A percentile compares a stretch with the other conserved stretches of the same genome.
Evolutionary conservation across 1,140 invertebrate genomes (phyloP).

Genomic region (Drosophila chauvacae): DNA sequence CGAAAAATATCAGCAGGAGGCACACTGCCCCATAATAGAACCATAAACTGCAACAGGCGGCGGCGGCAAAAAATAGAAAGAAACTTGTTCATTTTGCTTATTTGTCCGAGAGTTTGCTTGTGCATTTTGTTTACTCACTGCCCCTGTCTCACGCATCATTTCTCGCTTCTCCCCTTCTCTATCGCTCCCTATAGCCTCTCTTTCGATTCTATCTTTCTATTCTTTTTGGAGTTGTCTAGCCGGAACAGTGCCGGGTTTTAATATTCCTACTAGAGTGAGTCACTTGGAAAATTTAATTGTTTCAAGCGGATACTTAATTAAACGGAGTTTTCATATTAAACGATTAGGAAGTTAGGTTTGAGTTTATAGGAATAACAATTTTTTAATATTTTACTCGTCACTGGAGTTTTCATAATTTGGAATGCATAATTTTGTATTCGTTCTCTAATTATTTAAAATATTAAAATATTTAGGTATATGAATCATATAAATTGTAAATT

Average conservation of each 20-base stretch:
- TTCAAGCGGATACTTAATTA: not conserved
- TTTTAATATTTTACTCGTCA: not conserved
- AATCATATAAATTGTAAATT: too few species aligned
- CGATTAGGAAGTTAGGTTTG: not conserved
- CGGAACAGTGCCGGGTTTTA: constrained; percentile 15
- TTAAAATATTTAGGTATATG: too few species aligned
- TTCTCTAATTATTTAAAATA: too few species aligned
- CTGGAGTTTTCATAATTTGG: not conserved
- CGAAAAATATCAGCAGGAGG: constrained; percentile 22
- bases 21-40: constrained; percentile 59
- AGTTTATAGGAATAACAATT: too few species aligned
- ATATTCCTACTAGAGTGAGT: not conserved
- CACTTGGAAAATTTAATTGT: not conserved
- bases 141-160: constrained; percentile 51
- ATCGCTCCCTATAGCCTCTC: not conserved
- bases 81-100: constrained; percentile 59
- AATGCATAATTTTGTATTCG: too few species aligned
- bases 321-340: too few species aligned
- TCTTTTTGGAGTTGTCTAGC: constrained; percentile 40
- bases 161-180: constrained; percentile 26
- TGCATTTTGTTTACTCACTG: constrained; percentile 56
- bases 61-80: constrained; percentile 39
- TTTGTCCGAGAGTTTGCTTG: constrained; percentile 43
- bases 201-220: constrained; percentile 9
- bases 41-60: constrained; percentile 68